Percentiles rank a stretch among this genome's conserved stretches.
Conservation (phyloP, 2,113 vertebrate species). For the Pycnonotus jocosus region DNA sequence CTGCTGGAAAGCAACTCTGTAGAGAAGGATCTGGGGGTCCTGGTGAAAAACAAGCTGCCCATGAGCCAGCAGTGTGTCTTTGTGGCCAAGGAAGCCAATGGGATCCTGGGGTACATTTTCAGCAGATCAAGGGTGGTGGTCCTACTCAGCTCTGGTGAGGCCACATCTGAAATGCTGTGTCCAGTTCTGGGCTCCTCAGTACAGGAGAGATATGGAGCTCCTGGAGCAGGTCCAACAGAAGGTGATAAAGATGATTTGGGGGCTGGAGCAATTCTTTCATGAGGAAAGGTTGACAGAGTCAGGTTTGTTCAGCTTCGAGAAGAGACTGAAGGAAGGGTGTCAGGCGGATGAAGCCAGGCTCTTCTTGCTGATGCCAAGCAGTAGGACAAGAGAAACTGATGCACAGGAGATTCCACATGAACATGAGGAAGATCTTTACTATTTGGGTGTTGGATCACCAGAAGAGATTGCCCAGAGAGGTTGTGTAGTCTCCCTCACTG, state of each 20-base stretch:
- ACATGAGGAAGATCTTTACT: background rate
- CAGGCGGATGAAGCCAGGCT: background rate
- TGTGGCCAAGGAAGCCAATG: background rate
- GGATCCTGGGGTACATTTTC: background rate
- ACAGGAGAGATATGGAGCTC: background rate
- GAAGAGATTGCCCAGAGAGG: background rate
- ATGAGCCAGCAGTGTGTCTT: background rate
- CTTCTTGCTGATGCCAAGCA: background rate
- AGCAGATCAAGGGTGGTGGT: background rate
- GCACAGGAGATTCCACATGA: background rate
- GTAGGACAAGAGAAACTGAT: background rate
- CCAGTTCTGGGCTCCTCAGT: background rate
- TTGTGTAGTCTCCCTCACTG: background rate
- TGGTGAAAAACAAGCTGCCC: background rate
- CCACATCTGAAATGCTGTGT: background rate
- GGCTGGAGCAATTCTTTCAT: background rate
- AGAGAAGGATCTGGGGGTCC: background rate
- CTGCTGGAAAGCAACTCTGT: background rate
- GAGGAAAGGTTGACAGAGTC: background rate
- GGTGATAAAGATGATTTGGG: background rate
- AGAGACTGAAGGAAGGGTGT: background rate
- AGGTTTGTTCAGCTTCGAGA: background rate
- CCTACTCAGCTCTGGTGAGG: background rate
- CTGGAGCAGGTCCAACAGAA: background rate
- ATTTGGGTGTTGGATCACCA: fast-evolving